A percentile compares a stretch with the other conserved stretches of the same genome.
Evolutionary conservation across 2,797 vertebrate genomes (phyloP).

Genomic region (Xerus rutilus): DNA sequence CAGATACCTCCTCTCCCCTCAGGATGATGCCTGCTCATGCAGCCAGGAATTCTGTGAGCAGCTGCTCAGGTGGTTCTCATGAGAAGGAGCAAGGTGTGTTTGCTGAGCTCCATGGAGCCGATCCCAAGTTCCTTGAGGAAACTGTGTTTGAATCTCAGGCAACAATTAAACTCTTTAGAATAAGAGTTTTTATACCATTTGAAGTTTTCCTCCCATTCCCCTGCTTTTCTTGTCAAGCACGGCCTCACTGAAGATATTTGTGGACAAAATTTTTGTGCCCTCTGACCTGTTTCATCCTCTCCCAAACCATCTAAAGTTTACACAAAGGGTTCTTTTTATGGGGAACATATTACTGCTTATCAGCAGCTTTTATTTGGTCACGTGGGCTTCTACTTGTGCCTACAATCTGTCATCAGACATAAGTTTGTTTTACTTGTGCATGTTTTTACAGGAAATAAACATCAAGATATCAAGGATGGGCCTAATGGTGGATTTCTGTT

Average conservation of each 20-base stretch:
- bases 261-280: not conserved
- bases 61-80: not conserved
- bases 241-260: not conserved
- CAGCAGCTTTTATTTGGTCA: not conserved
- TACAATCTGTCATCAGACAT: not conserved
- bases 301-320: not conserved
- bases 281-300: not conserved
- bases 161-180: not conserved
- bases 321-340: not conserved
- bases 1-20: not conserved
- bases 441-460: slow-evolving; percentile 40
- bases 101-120: not conserved
- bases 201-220: not conserved
- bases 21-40: not conserved
- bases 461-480: slow-evolving; percentile 7
- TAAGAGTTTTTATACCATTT: not conserved
- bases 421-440: not conserved
- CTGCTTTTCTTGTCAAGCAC: not conserved
- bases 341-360: not conserved
- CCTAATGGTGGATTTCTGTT: not conserved
- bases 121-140: not conserved
- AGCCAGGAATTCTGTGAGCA: too few relatives aligned
- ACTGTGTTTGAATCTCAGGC: not conserved
- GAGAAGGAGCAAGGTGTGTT: not conserved
- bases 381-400: not conserved